Evolutionary conservation across 2,888 invertebrate genomes (phyloP), one percentile per base, ranked within the genome.

Genomic region (Diachrysia chrysitis): DNA sequence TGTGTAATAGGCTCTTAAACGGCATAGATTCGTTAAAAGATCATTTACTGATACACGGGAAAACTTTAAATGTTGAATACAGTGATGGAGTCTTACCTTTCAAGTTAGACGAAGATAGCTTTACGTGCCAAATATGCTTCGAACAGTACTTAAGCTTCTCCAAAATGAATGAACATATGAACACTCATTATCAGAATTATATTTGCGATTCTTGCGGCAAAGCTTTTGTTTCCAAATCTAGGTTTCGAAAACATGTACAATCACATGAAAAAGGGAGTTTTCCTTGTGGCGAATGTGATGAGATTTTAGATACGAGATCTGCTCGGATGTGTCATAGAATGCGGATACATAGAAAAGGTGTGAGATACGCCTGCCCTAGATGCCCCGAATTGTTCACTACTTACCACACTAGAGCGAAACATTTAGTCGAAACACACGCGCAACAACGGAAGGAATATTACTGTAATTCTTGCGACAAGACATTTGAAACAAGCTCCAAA

Each of bases 81-180:
- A 91, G 91, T 55, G 95, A 95, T 63, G 95, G 95, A 0, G 90
- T 95, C 0, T 63, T 95, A 7, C 95, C 95, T 0, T 95, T 95
- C 53, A 93, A 91, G 76, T 83, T 95, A 0, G 86, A 89, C 7
- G 81, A 88, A 6, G 83, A 87, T 32, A 86, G 83, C 0, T 93
- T 87, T 62, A 79, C 85, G 21, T 95, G 95, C 73, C 94, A 95
- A 73, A 88, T 89, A 66, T 95, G 95, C 74, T 86, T 84, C 9
- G 77, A 76, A 1, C 71, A 81, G 46, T 93, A 91, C 61, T 62
- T 78, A 0, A 91, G 84, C 17, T 95, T 95, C 58, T 70, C 90
- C 0, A 93, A 92, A 85, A 84, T 93, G 25, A 94, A 95, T 62
- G 91, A 91, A 55, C 95, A 95, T 54, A 95, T 95, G 89, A 95